Conservation (phyloP, 2,113 vertebrate genomes). For the Crotophaga sulcirostris region DNA sequence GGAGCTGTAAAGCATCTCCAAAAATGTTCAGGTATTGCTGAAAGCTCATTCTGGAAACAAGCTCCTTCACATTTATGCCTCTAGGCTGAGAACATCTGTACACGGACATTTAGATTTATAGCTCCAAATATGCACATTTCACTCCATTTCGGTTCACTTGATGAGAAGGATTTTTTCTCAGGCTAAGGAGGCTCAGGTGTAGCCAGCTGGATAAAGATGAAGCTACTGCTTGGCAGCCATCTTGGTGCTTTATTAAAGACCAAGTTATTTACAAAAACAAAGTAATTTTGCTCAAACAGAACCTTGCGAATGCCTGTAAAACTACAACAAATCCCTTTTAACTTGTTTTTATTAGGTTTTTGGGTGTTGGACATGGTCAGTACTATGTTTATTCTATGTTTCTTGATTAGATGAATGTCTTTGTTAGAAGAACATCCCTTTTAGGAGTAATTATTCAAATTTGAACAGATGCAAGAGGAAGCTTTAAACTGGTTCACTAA, state of each 20-base stretch:
- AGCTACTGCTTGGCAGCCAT: constrained; percentile 33
- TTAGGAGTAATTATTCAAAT: neutral
- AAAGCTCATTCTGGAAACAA: neutral
- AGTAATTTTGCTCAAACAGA: neutral
- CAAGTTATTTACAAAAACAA: neutral
- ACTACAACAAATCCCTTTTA: neutral
- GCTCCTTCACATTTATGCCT: neutral
- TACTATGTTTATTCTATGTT: neutral
- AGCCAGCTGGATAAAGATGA: constrained; percentile 26
- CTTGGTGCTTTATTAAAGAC: neutral
- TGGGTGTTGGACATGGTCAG: neutral
- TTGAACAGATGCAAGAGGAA: neutral
- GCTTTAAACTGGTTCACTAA: neutral
- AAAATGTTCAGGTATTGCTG: neutral
- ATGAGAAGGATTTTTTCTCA: neutral
- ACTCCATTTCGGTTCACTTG: neutral
- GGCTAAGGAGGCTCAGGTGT: constrained; percentile 27
- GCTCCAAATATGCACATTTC: neutral
- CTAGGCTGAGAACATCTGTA: neutral
- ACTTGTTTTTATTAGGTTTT: neutral
- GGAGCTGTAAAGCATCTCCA: neutral
- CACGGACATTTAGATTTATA: neutral
- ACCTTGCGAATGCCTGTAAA: neutral
- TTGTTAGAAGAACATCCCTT: neutral
- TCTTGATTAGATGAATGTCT: neutral